A percentile compares a stretch with the other conserved stretches of the same genome.
Evolutionary conservation across 2,888 invertebrate genomes (phyloP).

Genomic region (Neoitamus cyanurus): DNA sequence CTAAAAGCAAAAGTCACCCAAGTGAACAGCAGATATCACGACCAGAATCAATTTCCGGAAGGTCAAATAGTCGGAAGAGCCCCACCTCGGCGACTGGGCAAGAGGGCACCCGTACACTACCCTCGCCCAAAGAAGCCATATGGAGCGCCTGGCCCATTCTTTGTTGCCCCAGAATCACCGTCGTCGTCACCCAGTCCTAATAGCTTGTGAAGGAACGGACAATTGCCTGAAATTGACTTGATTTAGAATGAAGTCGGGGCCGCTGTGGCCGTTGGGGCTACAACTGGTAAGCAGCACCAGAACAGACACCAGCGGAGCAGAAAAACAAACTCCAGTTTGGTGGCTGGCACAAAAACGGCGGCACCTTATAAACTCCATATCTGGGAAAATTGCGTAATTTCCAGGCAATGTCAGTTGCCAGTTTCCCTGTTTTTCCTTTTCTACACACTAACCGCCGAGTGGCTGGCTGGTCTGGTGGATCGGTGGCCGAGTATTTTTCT

Average conservation of each 20-base stretch:
- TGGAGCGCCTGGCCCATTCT: not conserved
- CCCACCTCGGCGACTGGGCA: not conserved
- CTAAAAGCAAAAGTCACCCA: not conserved
- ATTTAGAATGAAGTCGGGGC: conserved; percentile 1
- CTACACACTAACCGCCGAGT: not conserved
- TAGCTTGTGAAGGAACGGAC: not conserved
- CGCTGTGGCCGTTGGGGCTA: not conserved
- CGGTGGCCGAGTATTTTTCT: not conserved
- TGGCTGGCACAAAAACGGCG: not conserved
- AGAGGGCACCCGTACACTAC: not conserved
- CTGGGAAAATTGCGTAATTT: conserved; percentile 41
- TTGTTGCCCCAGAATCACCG: not conserved
- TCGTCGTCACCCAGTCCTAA: not conserved
- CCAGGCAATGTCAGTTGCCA: conserved; percentile 1
- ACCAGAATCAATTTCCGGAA: conserved; percentile 31
- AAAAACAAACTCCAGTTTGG: not conserved
- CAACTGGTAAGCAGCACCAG: not conserved
- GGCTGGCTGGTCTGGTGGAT: not conserved
- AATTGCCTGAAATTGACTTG: conserved; percentile 28
- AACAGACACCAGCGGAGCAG: not conserved
- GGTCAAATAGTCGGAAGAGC: conserved; percentile 13
- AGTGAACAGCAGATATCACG: not conserved
- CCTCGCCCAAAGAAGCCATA: not conserved
- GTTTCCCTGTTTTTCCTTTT: not conserved
- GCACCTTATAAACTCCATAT: conserved; percentile 38